Conservation (phyloP, 2,888 invertebrate species). For the Noctua janthe region DNA sequence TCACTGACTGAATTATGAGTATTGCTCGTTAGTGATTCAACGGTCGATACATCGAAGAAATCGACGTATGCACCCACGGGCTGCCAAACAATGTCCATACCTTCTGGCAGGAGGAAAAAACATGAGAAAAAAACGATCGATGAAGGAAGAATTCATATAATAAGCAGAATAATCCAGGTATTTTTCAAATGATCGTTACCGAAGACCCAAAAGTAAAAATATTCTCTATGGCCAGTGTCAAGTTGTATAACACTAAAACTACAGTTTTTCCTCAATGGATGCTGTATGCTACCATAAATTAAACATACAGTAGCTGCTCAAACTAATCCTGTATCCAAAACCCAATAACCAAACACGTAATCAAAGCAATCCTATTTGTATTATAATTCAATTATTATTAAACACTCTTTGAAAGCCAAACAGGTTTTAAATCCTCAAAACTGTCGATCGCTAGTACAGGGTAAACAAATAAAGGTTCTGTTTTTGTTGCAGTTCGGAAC, state of each 20-base stretch:
- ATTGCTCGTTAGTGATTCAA: background rate
- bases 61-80: background rate
- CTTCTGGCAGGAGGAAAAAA: background rate
- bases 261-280: background rate
- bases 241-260: background rate
- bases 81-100: no score
- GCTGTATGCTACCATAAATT: constrained; percentile 13
- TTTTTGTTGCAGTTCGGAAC: background rate
- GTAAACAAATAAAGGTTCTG: constrained; percentile 38
- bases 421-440: constrained; percentile 52
- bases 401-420: constrained; percentile 35
- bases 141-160: background rate
- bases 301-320: background rate
- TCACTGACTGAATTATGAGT: background rate
- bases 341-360: background rate
- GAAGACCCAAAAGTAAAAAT: background rate
- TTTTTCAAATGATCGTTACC: background rate
- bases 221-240: background rate
- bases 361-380: constrained; percentile 39
- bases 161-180: background rate
- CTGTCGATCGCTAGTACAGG: constrained; percentile 52
- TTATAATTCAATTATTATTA: constrained; percentile 41
- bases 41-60: constrained; percentile 4
- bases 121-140: background rate
- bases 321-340: constrained; percentile 7